Evolutionary conservation across 2,113 vertebrate species (phyloP).

Genomic region (Oreotrochilus melanogaster): DNA sequence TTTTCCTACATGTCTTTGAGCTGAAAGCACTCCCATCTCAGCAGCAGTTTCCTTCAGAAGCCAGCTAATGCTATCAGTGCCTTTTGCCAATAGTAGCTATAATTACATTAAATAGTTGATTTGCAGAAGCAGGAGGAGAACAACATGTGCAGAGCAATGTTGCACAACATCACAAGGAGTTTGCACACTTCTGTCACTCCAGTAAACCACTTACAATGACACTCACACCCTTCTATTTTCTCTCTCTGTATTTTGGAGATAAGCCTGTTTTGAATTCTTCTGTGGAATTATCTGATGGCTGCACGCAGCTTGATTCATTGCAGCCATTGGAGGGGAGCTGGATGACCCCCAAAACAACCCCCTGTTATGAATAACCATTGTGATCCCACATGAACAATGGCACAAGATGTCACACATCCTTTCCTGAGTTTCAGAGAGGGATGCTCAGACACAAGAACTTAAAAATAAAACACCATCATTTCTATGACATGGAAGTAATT

Average conservation of each 20-base stretch:
- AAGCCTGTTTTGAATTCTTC: slow-evolving; percentile 4
- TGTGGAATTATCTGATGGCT: neutral
- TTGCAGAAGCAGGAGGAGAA: slow-evolving; percentile 46
- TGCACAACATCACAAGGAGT: slow-evolving; percentile 13
- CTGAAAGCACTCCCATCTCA: neutral
- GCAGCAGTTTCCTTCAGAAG: slow-evolving; percentile 10
- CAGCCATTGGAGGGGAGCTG: neutral
- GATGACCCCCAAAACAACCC: slow-evolving; percentile 16
- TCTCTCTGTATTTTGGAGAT: slow-evolving; percentile 5
- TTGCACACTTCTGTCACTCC: slow-evolving; percentile 23
- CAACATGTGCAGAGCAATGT: slow-evolving; percentile 16
- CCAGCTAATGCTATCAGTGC: neutral
- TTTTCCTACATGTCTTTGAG: neutral
- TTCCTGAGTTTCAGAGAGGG: neutral
- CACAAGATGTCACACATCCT: neutral
- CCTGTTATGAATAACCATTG: neutral
- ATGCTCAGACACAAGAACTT: neutral
- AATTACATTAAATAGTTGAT: slow-evolving; percentile 41
- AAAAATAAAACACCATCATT: neutral
- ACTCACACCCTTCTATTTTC: slow-evolving; percentile 2
- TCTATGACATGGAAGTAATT: neutral
- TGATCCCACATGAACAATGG: neutral
- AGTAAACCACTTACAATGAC: slow-evolving; percentile 10
- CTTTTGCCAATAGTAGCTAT: slow-evolving; percentile 40
- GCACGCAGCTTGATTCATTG: neutral